Conservation (phyloP, 2,797 vertebrate genomes). For the Staurois parvus region DNA sequence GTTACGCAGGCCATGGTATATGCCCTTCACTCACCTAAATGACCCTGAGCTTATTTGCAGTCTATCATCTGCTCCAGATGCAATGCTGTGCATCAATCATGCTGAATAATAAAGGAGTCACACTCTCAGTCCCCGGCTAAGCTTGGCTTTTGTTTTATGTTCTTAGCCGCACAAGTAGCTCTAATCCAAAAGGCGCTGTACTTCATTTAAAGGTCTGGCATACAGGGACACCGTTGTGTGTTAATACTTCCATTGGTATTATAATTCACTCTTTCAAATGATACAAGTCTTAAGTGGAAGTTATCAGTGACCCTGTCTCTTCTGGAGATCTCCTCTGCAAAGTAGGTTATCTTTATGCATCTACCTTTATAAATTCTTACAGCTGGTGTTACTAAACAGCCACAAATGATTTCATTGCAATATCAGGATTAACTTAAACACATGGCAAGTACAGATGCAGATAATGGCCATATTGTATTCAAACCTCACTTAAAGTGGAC, state of each 20-base stretch:
- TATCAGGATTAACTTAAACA: background rate
- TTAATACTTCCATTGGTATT: slow-evolving; percentile 37
- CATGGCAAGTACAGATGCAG: background rate
- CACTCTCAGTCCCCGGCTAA: slow-evolving; percentile 29
- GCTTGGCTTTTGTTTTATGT: slow-evolving; percentile 42
- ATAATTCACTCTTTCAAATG: slow-evolving; percentile 11
- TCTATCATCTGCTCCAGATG: slow-evolving; percentile 39
- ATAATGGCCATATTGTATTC: background rate
- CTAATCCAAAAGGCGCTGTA: slow-evolving; percentile 19
- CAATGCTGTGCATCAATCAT: slow-evolving; percentile 25
- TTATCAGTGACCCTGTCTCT: background rate
- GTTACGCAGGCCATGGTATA: background rate
- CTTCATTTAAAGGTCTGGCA: slow-evolving; percentile 46
- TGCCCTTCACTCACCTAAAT: slow-evolving; percentile 35
- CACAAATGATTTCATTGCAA: background rate
- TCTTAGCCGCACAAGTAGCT: slow-evolving; percentile 21
- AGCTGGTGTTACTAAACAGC: background rate
- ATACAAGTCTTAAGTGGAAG: background rate
- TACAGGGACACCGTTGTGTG: background rate
- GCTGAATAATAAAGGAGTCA: slow-evolving; percentile 38
- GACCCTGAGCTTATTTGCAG: slow-evolving; percentile 31
- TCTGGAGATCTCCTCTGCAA: background rate
- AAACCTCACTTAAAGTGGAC: background rate
- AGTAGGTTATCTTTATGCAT: background rate
- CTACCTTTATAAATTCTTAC: background rate